Base-by-base conservation (phyloP, 1,140 invertebrate genomes). In the Eufriesea mexicana region DNA sequence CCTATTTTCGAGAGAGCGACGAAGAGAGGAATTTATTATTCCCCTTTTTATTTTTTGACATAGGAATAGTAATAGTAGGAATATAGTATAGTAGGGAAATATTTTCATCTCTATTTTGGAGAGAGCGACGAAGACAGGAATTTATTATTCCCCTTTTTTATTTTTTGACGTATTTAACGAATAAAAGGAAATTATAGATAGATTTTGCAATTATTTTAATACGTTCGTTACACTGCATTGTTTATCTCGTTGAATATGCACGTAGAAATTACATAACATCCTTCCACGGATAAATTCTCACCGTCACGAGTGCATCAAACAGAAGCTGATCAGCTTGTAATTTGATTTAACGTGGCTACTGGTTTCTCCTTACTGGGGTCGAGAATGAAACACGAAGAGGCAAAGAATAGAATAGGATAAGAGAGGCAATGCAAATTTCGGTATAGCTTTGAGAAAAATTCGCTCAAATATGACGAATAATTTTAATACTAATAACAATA, bases 201-300 rank as follows among this genome's bases (percentile, higher is more conserved):
- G 2, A 7, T 45, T 5, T 12, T 7, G 64, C n/a, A 49, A 47
- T 42, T 47, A 49, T 25, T 68, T 66, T 18, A 23, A 6, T 23
- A 7, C 6, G 23, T 10, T 66, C 10, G 64, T n/a, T 66, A n/a
- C 64, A n/a, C 2, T 25, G 25, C n/a, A 18, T 49, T 68, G 45
- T 47, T n/a, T 68, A 14, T n/a, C 14, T 25, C 66, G 14, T 49
- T n/a, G 67, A 25, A 5, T 68, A 68, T 68, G 45, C 67, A 49
- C 16, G 67, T 7, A 47, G 14, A 68, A 49, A 68, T 68, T 68
- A n/a, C n/a, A 16, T 18, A 68, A 68, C 14, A 18, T 23, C 66
- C 67, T 25, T 49, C 25, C 67, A 47, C 67, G n/a, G 23, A n/a
- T 49, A 68, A 47, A 68, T 47, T 68, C 67, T 68, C 67, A 68